Evolutionary conservation across 1,140 invertebrate species (phyloP), one percentile per base, ranked within the genome.

Genomic region (Drosophila watanabei): DNA sequence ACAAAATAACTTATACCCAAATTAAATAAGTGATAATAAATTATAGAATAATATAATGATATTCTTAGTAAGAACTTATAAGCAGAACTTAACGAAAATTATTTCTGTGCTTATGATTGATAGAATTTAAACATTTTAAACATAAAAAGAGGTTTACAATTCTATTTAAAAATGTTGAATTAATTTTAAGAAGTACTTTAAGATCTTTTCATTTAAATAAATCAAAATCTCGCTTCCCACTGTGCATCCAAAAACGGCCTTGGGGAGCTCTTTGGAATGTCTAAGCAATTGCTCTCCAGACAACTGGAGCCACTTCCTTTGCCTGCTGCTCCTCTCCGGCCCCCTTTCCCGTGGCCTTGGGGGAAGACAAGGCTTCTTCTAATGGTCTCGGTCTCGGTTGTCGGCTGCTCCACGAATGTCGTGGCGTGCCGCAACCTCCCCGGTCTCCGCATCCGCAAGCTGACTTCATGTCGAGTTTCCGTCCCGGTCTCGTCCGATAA

Each of bases 231-330:
- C 5, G 0, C 16, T 28, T 28, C 13, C 56, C 70, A 75, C 71
- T 61, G 71, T 75, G 71, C 64, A 16, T 4, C 33, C 49, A 39
- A 56, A 70, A 32, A 48, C 70, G 70, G 70, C 70, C 71, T 75
- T 75, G 71, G 39, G 37, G 24, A 43, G 69, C 54, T 73, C 30
- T 69, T 61, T 39, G 45, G 69, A 73, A 73, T 75, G 71, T 24
- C 71, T 73, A 60, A 60, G 52, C 70, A 43, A 41, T 72, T 41
- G 43, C 43, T 57, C 37, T 48, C 35, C 68, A 72, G 70, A 60
- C 70, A 72, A 72, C 51, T 59, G 66, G 69, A 61, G 69, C 54
- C 69, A 73, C 69, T 61, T 75, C 56, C 71, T 61, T 39, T 37
- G 54, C 46, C 48, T 14, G 46, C 14, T 61, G 13, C 45, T 13